Evolutionary conservation across 2,797 vertebrate genomes (phyloP).

Genomic region (Coreius guichenoti): DNA sequence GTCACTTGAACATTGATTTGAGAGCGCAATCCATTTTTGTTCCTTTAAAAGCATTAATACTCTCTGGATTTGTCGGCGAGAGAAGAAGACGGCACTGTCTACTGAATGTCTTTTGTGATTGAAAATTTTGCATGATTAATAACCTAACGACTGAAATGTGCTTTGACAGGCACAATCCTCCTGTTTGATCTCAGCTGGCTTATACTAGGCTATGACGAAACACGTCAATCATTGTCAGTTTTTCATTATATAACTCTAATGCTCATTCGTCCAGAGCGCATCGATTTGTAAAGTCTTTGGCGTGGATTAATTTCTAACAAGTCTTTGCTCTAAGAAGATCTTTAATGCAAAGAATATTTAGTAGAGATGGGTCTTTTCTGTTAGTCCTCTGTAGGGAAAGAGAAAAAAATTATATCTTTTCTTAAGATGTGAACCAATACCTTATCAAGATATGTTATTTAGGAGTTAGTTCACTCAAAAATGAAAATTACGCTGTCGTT

Average conservation of each 20-base stretch:
- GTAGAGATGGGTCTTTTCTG: background rate
- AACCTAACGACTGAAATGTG: constrained; percentile 38
- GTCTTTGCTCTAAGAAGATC: background rate
- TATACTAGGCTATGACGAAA: constrained; percentile 18
- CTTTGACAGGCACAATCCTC: constrained; percentile 35
- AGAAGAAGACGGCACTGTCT: constrained; percentile 31
- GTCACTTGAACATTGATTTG: constrained; percentile 63
- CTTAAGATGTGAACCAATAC: background rate
- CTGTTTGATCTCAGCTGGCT: constrained; percentile 49
- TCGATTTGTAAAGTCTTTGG: constrained; percentile 23
- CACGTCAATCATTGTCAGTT: constrained; percentile 34
- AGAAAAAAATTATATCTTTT: background rate
- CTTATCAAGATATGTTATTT: background rate
- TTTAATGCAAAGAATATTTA: constrained; percentile 9
- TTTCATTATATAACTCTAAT: constrained; percentile 22
- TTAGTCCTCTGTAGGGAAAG: background rate
- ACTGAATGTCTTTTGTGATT: constrained; percentile 38
- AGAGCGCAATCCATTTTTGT: constrained; percentile 60
- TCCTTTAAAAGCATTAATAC: constrained; percentile 61
- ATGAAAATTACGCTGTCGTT: background rate
- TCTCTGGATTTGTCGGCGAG: constrained; percentile 50
- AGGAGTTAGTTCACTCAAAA: too few relatives aligned
- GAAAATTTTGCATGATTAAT: constrained; percentile 53
- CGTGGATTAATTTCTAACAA: constrained; percentile 15
- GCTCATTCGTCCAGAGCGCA: background rate